Conservation (phyloP, 2,113 vertebrate genomes). For the Mionectes macconnelli region DNA sequence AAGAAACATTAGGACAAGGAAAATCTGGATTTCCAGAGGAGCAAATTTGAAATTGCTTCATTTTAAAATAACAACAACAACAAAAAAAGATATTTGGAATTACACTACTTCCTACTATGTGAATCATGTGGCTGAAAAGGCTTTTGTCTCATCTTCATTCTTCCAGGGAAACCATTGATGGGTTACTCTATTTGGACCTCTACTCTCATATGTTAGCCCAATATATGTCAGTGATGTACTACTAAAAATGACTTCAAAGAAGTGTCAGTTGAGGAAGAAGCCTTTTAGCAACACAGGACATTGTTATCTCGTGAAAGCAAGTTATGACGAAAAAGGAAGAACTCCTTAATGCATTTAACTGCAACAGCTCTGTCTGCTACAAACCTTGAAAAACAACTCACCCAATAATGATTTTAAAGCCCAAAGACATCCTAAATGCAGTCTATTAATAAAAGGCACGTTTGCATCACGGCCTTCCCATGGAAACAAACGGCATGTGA, state of each 20-base stretch:
- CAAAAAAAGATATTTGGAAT: background rate
- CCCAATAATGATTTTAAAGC: background rate
- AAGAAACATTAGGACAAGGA: background rate
- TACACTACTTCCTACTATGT: background rate
- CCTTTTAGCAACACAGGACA: fast-evolving
- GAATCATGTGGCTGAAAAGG: fast-evolving
- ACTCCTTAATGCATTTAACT: background rate
- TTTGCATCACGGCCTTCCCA: background rate
- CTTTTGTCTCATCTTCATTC: background rate
- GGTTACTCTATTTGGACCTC: background rate
- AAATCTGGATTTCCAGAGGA: background rate
- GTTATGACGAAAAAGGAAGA: too few relatives aligned
- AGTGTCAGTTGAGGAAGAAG: background rate
- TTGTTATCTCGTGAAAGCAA: too few relatives aligned
- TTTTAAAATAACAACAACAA: background rate
- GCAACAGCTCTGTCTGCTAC: background rate
- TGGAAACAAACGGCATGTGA: background rate
- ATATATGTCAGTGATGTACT: background rate
- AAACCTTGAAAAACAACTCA: background rate
- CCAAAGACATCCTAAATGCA: background rate
- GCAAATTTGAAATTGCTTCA: background rate
- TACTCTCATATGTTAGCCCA: background rate
- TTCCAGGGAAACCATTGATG: background rate
- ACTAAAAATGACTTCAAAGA: background rate
- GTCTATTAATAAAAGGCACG: background rate